Evolutionary conservation across 2,888 invertebrate genomes (phyloP), one percentile per base, ranked within the genome.

Genomic region (Noctuana brunneofusca): DNA sequence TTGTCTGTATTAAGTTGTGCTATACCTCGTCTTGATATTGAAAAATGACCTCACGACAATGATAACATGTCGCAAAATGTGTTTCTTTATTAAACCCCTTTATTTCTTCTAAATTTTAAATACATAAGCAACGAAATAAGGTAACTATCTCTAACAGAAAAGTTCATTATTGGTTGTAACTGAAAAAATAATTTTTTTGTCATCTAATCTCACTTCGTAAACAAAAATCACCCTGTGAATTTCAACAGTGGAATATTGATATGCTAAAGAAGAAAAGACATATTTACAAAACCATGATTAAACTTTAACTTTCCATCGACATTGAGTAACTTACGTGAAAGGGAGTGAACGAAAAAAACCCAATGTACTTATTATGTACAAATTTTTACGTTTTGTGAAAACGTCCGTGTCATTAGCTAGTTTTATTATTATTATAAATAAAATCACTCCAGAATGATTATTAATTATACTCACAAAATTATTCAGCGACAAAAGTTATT

Each of bases 211-310:
- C 82, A 81, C 74, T 78, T 79, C 68, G 70, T 72, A 76, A 76
- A 74, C 66, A 71, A 77, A 71, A 77, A 76, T 75, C 78, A 80
- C 79, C 80, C 79, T 80, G 81, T 81, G 69, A 72, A 75, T 72
- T 75, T 78, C 67, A 75, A 78, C 65, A 77, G 71, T 74, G 74
- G 71, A 76, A 76, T 72, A 75, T 72, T 64, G 67, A 69, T 70
- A 72, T 70, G 66, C 68, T 68, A 69, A 68, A 63, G 58, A 53
- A 67, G 66, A 66, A 68, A 24, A 24, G 0, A 22, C 1, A 71
- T 73, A 69, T 70, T 69, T 68, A 69, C 69, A 69, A 64, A 59
- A 63, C 43, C 48, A 62, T 62, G 52, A 62, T 62, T 55, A 18
- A 58, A 41, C n/a, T 49, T 54, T 32, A 46, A 60, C 53, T 46